Conservation (phyloP, 2,113 vertebrate genomes). For the Bagarius yarrelli region DNA sequence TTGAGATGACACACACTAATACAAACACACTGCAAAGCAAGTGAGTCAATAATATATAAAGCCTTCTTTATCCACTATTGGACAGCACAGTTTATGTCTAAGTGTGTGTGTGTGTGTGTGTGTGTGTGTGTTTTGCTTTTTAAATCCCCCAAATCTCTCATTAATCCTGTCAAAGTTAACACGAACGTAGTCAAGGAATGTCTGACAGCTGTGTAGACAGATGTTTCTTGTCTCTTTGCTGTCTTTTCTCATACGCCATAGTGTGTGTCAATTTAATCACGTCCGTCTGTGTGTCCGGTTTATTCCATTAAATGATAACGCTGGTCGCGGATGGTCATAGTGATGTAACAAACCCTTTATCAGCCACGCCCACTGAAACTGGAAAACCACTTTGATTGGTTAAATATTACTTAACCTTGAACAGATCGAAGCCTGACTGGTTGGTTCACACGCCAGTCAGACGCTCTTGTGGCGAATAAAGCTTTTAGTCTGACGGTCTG, state of each 20-base stretch:
- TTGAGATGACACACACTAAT: constrained; percentile 18
- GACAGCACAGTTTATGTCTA: background rate
- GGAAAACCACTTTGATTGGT: too few relatives aligned
- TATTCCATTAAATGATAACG: background rate
- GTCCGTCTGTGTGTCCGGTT: background rate
- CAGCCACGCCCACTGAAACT: too few relatives aligned
- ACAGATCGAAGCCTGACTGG: too few relatives aligned
- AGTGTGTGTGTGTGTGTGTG: constrained; percentile 4
- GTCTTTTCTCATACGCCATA: background rate
- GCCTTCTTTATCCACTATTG: background rate
- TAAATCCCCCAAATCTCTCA: background rate
- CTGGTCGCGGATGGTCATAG: background rate
- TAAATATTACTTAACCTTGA: too few relatives aligned
- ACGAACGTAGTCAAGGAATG: background rate
- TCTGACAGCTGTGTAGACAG: background rate
- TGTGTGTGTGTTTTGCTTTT: background rate
- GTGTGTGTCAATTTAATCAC: background rate
- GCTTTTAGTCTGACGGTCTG: too few relatives aligned
- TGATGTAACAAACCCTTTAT: background rate
- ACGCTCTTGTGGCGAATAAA: too few relatives aligned
- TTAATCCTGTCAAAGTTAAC: background rate
- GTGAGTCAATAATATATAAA: constrained; percentile 4
- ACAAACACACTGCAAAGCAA: constrained; percentile 1
- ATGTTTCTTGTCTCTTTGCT: background rate
- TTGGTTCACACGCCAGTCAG: too few relatives aligned